phyloP scores from a whole-genome alignment of 2,797 vertebrate species.

The Anas acuta region DNA sequence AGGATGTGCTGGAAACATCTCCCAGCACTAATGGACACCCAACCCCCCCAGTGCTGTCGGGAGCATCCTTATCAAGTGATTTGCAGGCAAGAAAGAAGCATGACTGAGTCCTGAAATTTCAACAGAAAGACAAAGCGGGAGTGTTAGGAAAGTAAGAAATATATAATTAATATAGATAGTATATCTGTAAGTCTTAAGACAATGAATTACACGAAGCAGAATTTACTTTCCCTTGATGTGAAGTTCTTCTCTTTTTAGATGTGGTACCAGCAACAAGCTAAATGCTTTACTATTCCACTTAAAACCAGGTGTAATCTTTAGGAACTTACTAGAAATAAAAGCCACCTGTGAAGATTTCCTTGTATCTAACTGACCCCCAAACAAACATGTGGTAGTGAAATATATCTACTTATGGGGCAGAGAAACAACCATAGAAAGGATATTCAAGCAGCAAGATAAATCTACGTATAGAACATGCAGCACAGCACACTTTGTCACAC shows the following conservation, averaged over 20 bases:
- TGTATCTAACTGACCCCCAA: neutral
- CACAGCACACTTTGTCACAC: neutral
- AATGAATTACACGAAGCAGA: neutral
- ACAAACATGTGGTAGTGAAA: neutral
- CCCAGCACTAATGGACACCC: constrained; percentile 1
- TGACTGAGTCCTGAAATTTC: neutral
- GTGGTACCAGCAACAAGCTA: neutral
- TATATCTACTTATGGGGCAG: neutral
- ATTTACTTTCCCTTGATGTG: neutral
- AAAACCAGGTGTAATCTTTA: neutral
- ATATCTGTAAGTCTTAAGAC: neutral
- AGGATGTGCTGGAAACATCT: constrained; percentile 21
- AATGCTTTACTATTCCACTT: neutral
- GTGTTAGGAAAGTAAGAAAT: neutral
- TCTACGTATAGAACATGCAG: neutral
- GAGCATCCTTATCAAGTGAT: neutral
- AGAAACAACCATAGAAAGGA: neutral
- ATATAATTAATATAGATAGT: neutral
- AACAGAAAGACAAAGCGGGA: neutral
- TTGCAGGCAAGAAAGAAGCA: neutral
- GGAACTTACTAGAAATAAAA: neutral
- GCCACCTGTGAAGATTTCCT: neutral
- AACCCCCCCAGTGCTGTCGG: neutral
- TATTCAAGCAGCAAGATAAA: neutral
- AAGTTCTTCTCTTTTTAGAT: neutral